Evolutionary conservation across 2,113 vertebrate genomes (phyloP), one percentile per base, ranked within the genome.

Genomic region (Callospermophilus lateralis): DNA sequence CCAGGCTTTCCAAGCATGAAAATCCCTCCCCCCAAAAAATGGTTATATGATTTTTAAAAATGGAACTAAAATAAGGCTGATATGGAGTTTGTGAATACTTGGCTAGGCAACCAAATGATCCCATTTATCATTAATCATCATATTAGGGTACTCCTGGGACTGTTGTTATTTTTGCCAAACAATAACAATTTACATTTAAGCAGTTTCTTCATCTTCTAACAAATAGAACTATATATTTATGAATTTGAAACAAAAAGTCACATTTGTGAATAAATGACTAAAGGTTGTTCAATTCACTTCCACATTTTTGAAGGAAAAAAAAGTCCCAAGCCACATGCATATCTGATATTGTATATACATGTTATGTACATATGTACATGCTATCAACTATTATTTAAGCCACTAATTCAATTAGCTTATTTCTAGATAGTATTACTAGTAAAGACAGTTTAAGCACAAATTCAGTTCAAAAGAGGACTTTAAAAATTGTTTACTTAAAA

Each of bases 311-410:
- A 84, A 79, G 63, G 79, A 79, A 77, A 96, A 58, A 67, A 97
- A 76, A 45, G 45, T 58, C 73, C 72, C 45, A 92, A 84, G 87
- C 55, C 78, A 95, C 72, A 87, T 93, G 79, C 97, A 96, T 84
- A 76, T 77, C 32, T 96, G 95, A 93, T 97, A 84, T 24, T 94
- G 32, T 92, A 97, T 97, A 87, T 96, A 98, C 45, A 96, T 90
- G 84, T 58, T 94, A 77, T 97, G 84, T 73, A 97, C 95, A 94
- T 98, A 98, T 98, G 96, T 98, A 98, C 97, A 98, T 58, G 28
- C 93, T 92, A 76, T 87, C 96, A 93, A 95, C 95, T 95, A 8
- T 96, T 81, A 96, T 30, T 84, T 76, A 81, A 97, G 63, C 84
- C 89, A 87, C 65, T 96, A 61, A 42, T 96, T 16, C 84, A 51